Conservation (phyloP, 2,113 vertebrate species). For the Lophura nycthemera region DNA sequence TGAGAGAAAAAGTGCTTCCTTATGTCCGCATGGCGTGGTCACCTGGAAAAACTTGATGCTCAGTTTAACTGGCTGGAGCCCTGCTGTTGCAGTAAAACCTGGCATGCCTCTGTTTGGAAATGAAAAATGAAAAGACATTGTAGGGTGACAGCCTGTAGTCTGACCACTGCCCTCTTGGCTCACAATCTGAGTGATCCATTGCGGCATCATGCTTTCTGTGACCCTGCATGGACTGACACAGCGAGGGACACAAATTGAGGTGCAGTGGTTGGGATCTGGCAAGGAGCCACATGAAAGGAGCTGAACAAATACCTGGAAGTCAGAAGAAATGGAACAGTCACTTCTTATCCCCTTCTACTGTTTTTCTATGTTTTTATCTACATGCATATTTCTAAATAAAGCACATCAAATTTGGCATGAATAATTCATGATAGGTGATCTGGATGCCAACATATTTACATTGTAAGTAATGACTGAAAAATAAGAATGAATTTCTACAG, state of each 20-base stretch:
- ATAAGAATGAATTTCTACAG: background rate
- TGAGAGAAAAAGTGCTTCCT: no score
- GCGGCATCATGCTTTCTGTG: fast-evolving
- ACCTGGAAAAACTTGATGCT: background rate
- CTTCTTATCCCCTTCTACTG: background rate
- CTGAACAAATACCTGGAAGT: background rate
- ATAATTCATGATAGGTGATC: background rate
- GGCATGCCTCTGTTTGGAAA: background rate
- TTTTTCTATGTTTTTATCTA: background rate
- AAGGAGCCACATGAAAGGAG: background rate
- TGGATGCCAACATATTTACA: background rate
- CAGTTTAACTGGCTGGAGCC: background rate
- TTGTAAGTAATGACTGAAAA: background rate
- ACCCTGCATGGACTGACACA: background rate
- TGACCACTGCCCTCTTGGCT: background rate
- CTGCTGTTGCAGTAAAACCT: background rate
- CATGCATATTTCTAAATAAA: background rate
- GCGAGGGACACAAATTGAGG: background rate
- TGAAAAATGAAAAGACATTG: background rate
- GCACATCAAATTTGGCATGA: background rate
- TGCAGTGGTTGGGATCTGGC: background rate
- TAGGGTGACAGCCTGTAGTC: background rate
- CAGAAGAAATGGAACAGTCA: background rate
- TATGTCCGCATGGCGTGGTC: no score
- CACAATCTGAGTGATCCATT: background rate